Evolutionary conservation across 2,888 invertebrate genomes (phyloP).

Genomic region (Latheticus oryzae): DNA sequence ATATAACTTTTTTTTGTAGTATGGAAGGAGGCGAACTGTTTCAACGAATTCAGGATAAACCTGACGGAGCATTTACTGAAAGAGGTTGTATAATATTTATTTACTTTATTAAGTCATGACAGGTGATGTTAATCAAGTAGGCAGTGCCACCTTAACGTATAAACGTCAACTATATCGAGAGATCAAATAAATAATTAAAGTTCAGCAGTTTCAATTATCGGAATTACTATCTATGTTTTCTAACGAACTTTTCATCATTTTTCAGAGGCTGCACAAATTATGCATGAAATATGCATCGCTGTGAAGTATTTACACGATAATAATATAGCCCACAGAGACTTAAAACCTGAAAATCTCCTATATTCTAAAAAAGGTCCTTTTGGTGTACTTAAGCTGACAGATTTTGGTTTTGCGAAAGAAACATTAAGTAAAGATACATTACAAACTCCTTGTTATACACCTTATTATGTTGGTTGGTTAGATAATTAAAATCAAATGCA

Average conservation of each 20-base stretch:
- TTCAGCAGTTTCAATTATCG: too few species aligned
- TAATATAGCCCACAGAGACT: slow-evolving; percentile 96
- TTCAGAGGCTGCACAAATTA: slow-evolving; percentile 91
- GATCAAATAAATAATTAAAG: too few species aligned
- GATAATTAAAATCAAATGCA: neutral
- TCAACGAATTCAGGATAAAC: slow-evolving; percentile 94
- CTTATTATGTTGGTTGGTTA: slow-evolving; percentile 91
- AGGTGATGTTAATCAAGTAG: too few species aligned
- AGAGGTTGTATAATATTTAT: too few species aligned
- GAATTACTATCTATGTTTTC: too few species aligned
- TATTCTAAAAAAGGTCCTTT: slow-evolving; percentile 81
- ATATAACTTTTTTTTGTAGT: slow-evolving; percentile 62
- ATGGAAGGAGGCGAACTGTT: slow-evolving; percentile 99
- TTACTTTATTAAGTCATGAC: too few species aligned
- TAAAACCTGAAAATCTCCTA: slow-evolving; percentile 97
- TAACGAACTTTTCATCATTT: too few species aligned
- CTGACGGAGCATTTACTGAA: slow-evolving; percentile 96
- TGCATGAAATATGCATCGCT: slow-evolving; percentile 96
- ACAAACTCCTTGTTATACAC: slow-evolving; percentile 98
- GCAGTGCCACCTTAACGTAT: too few species aligned
- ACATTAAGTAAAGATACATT: slow-evolving; percentile 86
- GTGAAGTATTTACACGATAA: slow-evolving; percentile 93
- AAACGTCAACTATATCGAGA: too few species aligned
- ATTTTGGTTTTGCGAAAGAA: slow-evolving; percentile 99
- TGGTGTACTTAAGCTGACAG: slow-evolving; percentile 94